A percentile compares a stretch with the other conserved stretches of the same genome.
Conservation (phyloP, 2,113 vertebrate species). For the Pseudorasbora parva region DNA sequence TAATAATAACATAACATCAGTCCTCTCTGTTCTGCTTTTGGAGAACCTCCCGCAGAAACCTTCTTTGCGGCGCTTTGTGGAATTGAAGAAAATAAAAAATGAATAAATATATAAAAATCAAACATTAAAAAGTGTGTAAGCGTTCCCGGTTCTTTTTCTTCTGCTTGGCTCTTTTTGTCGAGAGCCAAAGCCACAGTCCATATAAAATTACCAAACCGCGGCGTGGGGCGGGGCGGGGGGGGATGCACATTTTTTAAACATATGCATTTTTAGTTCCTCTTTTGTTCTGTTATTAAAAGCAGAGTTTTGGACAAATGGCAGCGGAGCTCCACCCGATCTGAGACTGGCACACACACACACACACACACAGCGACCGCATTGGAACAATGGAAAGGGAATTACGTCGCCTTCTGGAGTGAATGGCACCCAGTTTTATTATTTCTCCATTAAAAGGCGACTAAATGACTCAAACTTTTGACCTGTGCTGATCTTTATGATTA, state of each 20-base stretch:
- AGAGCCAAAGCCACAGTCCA: constrained; percentile 82
- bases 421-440: constrained; percentile 33
- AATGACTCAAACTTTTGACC: constrained; percentile 42
- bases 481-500: constrained; percentile 40
- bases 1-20: constrained; percentile 6
- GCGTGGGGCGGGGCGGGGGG: constrained; percentile 57
- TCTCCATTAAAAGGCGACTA: constrained; percentile 48
- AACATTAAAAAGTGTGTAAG: constrained; percentile 65
- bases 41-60: constrained; percentile 51
- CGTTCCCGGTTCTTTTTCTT: constrained; percentile 57
- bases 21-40: not conserved
- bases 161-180: constrained; percentile 72
- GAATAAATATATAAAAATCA: constrained; percentile 77
- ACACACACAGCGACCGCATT: constrained; percentile 3
- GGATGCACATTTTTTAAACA: constrained; percentile 78
- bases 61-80: constrained; percentile 36
- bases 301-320: constrained; percentile 75
- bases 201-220: constrained; percentile 82
- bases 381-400: constrained; percentile 50
- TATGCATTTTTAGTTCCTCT: constrained; percentile 82
- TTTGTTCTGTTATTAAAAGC: constrained; percentile 85
- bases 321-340: constrained; percentile 64
- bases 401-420: constrained; percentile 45
- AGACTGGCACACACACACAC: constrained; percentile 53
- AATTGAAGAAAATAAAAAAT: constrained; percentile 68